Conservation (phyloP, 2,113 vertebrate genomes). For the Phaetusa simplex region DNA sequence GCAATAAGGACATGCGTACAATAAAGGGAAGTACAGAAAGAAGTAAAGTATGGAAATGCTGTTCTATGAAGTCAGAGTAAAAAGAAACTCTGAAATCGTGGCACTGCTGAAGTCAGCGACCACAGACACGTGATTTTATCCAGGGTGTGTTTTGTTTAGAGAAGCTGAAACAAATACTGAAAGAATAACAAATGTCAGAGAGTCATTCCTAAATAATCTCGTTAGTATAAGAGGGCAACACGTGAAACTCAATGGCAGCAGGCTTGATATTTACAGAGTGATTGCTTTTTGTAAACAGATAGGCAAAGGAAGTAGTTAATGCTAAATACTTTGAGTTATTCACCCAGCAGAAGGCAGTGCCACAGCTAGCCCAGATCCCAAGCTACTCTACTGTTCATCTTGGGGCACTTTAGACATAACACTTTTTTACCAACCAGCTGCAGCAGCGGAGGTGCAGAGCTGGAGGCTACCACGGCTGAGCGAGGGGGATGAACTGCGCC, state of each 20-base stretch:
- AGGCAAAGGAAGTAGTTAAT: neutral
- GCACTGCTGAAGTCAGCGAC: neutral
- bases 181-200: neutral
- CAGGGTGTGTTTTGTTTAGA: neutral
- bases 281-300: neutral
- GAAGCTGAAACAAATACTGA: neutral
- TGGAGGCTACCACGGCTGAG: neutral
- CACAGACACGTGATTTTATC: neutral
- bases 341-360: neutral
- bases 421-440: neutral
- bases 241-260: neutral
- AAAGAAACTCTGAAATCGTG: neutral
- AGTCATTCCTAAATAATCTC: neutral
- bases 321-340: neutral
- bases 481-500: no score
- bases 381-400: rapidly evolving
- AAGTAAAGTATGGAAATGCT: neutral
- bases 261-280: neutral
- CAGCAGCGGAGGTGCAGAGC: neutral
- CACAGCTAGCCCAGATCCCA: neutral
- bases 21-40: neutral
- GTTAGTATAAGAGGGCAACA: neutral
- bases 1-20: neutral
- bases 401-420: neutral
- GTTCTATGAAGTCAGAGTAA: neutral